Base-by-base conservation (phyloP, 2,113 vertebrate genomes). In the Lampris incognitus region DNA sequence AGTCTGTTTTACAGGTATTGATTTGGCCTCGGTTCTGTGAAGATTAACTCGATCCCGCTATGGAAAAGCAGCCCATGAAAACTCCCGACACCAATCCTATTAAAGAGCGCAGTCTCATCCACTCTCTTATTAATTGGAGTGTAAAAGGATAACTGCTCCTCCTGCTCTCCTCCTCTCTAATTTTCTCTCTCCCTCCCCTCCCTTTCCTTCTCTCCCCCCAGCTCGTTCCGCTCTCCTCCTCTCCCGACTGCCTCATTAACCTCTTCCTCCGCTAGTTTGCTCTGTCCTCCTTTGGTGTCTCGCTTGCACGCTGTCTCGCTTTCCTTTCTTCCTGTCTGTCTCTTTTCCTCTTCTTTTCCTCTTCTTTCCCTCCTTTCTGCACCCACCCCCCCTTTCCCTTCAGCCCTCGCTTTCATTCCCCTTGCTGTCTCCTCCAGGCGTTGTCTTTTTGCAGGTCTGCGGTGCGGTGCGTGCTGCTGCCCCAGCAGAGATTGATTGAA, bases 181-280 rank as follows among this genome's bases (percentile, higher is more conserved):
- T 89, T 87, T 87, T 81, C 81, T 76, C 78, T 65, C 52, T 81
- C 69, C 78, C 68, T 84, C 48, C n/a, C 81, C 70, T 68, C 36
- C 37, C 62, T 49, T 40, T 44, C 44, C 46, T 46, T 38, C 71
- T 66, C 41, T 7, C 80, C 68, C 59, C 44, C 83, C 83, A 88
- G 87, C 85, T 92, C 89, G 90, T 83, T 89, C 88, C 87, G 58
- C 82, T 88, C 79, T 88, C 79, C 85, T 79, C 90, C 89, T 86
- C 85, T 85, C 65, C 75, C 81, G 74, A 91, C 90, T 90, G 89
- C 85, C 88, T 92, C 88, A 87, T 93, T 93, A 92, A 93, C 90
- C 90, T 91, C 82, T 85, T 86, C 71, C 69, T 69, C 83, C 75
- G 68, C 74, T 80, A 39, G 60, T 81, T 66, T 79, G 24, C 24